phyloP scores from a whole-genome alignment of 2,113 vertebrate species.

The Rhabdornis inornatus region DNA sequence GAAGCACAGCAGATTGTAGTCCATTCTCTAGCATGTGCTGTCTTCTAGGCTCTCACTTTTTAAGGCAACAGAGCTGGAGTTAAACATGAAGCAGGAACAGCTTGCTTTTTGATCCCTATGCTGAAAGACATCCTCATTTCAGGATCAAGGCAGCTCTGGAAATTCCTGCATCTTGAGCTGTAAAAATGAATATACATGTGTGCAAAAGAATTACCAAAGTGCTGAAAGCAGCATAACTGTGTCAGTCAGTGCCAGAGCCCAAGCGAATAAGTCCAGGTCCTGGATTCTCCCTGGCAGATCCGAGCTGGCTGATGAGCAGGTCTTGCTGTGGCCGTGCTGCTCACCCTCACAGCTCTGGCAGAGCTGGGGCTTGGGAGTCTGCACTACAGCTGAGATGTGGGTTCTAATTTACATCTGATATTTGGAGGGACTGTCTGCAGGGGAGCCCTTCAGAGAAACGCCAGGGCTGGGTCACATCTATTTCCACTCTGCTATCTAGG shows the following conservation, averaged over 20 bases:
- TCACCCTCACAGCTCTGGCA: not conserved
- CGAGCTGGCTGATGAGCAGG: not conserved
- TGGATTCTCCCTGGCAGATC: not conserved
- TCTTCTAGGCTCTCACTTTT: not conserved
- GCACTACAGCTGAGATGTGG: not conserved
- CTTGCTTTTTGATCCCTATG: not conserved
- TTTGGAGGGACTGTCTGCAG: not conserved
- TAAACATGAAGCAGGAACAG: not conserved
- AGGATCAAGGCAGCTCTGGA: slow-evolving; percentile 1
- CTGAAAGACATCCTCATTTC: not conserved
- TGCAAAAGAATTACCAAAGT: not conserved
- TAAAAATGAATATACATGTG: not conserved
- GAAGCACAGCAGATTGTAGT: not conserved
- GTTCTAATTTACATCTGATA: not conserved
- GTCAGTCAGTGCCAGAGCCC: not conserved
- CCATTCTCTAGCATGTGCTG: not conserved
- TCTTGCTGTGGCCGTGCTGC: not conserved
- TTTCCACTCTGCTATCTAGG: not conserved
- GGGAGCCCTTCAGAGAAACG: not conserved
- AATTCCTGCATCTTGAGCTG: not conserved
- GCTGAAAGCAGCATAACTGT: not conserved
- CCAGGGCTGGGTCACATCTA: not conserved
- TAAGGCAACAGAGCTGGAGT: not conserved
- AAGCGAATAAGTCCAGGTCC: not conserved
- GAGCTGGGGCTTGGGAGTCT: not conserved